phyloP scores from a whole-genome alignment of 2,113 vertebrate species.

The Pholis gunnellus region DNA sequence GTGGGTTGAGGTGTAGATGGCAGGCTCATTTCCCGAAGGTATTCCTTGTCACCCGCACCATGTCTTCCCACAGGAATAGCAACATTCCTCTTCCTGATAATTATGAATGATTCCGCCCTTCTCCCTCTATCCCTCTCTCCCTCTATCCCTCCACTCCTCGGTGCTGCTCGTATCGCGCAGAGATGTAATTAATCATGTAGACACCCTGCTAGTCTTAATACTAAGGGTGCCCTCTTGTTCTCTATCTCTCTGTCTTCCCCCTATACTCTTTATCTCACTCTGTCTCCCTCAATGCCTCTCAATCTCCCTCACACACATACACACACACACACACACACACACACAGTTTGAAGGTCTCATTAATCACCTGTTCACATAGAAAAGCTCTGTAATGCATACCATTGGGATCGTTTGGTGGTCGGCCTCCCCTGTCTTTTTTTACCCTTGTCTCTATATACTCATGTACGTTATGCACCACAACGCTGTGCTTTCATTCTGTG shows the following conservation, averaged over 20 bases:
- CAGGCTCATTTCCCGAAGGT: constrained; percentile 38
- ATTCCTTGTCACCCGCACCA: constrained; percentile 23
- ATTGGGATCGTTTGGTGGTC: constrained; percentile 33
- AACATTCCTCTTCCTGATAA: constrained; percentile 55
- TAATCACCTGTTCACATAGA: constrained; percentile 45
- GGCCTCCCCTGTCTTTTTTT: constrained; percentile 1
- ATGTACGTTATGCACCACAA: background rate
- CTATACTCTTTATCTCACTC: constrained; percentile 32
- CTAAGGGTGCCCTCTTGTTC: constrained; percentile 42
- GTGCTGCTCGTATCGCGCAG: constrained; percentile 22
- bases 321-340: background rate
- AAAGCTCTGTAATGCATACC: constrained; percentile 33
- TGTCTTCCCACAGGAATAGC: constrained; percentile 52
- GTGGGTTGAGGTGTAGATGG: constrained; percentile 32
- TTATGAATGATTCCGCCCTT: constrained; percentile 56
- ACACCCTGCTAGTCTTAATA: constrained; percentile 59
- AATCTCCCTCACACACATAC: constrained; percentile 1
- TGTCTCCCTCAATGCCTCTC: constrained; percentile 32
- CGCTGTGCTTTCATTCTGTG: constrained; percentile 11
- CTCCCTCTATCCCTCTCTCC: background rate
- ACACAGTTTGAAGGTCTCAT: constrained; percentile 49
- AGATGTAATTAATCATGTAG: constrained; percentile 73
- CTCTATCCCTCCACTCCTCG: constrained; percentile 5
- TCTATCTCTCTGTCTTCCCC: constrained; percentile 14
- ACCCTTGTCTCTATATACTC: background rate